Evolutionary conservation across 2,888 invertebrate species (phyloP).

Genomic region (Mythimna loreyi): DNA sequence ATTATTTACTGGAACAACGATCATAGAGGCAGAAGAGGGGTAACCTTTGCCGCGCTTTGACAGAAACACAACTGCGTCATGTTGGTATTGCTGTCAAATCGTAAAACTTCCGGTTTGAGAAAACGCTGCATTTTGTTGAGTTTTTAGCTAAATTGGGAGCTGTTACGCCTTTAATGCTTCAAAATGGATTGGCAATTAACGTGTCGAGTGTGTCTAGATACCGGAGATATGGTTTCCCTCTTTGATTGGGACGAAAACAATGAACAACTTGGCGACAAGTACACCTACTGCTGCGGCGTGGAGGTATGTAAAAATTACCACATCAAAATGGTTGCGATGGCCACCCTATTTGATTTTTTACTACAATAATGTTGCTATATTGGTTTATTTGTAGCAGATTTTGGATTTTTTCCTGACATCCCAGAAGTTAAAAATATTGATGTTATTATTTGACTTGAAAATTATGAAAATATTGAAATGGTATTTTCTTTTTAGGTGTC

Average conservation of each 20-base stretch:
- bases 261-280: slow-evolving; percentile 89
- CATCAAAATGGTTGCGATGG: slow-evolving; percentile 90
- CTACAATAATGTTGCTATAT: slow-evolving; percentile 90
- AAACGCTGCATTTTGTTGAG: slow-evolving; percentile 73
- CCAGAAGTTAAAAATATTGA: slow-evolving; percentile 70
- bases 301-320: slow-evolving; percentile 88
- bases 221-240: slow-evolving; percentile 89
- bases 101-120: slow-evolving; percentile 76
- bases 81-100: slow-evolving; percentile 74
- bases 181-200: slow-evolving; percentile 91
- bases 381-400: slow-evolving; percentile 80
- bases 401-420: slow-evolving; percentile 87
- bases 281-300: slow-evolving; percentile 87
- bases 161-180: slow-evolving; percentile 58
- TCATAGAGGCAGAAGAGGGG: slow-evolving; percentile 39
- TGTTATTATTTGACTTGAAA: slow-evolving; percentile 28
- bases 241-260: slow-evolving; percentile 91
- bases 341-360: slow-evolving; percentile 88
- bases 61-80: slow-evolving; percentile 51
- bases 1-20: background rate
- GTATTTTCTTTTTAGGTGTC: slow-evolving; percentile 78
- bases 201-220: slow-evolving; percentile 88
- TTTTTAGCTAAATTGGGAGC: slow-evolving; percentile 64
- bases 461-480: slow-evolving; percentile 19
- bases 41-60: slow-evolving; percentile 51